Conservation (phyloP, 2,888 invertebrate species). For the Lithodes maja region DNA sequence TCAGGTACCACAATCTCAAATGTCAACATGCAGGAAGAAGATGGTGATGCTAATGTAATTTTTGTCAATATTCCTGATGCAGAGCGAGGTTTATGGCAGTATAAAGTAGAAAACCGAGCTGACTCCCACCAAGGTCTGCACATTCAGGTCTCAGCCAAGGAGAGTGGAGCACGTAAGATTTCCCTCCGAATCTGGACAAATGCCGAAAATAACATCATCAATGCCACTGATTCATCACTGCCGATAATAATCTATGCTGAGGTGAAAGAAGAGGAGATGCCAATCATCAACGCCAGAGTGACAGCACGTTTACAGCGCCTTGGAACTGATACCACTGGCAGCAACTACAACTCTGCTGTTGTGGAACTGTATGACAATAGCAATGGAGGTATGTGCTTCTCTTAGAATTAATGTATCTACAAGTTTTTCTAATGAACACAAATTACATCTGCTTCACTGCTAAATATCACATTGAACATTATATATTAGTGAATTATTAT, state of each 20-base stretch:
- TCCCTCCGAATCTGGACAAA: slow-evolving; percentile 66
- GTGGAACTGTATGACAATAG: slow-evolving; percentile 79
- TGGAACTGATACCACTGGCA: slow-evolving; percentile 72
- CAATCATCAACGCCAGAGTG: slow-evolving; percentile 60
- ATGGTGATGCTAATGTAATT: slow-evolving; percentile 70
- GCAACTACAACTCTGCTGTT: slow-evolving; percentile 71
- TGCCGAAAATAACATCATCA: slow-evolving; percentile 37
- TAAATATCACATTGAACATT: too few relatives aligned
- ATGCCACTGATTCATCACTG: slow-evolving; percentile 50
- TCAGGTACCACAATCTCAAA: slow-evolving; percentile 59
- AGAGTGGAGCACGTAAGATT: slow-evolving; percentile 57
- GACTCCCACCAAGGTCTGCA: slow-evolving; percentile 70
- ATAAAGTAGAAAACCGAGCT: slow-evolving; percentile 68
- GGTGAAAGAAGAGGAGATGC: slow-evolving; percentile 77
- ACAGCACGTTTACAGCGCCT: slow-evolving; percentile 60
- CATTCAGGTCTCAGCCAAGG: slow-evolving; percentile 64
- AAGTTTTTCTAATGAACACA: too few relatives aligned
- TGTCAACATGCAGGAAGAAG: slow-evolving; percentile 70
- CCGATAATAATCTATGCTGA: slow-evolving; percentile 72
- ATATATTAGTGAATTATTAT: too few relatives aligned
- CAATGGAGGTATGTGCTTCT: slow-evolving; percentile 75
- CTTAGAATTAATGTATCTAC: too few relatives aligned
- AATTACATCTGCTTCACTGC: too few relatives aligned
- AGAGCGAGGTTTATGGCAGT: slow-evolving; percentile 66
- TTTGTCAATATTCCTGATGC: slow-evolving; percentile 69